Evolutionary conservation across 2,888 invertebrate species (phyloP), one percentile per base, ranked within the genome.

Genomic region (Erebia palarica): DNA sequence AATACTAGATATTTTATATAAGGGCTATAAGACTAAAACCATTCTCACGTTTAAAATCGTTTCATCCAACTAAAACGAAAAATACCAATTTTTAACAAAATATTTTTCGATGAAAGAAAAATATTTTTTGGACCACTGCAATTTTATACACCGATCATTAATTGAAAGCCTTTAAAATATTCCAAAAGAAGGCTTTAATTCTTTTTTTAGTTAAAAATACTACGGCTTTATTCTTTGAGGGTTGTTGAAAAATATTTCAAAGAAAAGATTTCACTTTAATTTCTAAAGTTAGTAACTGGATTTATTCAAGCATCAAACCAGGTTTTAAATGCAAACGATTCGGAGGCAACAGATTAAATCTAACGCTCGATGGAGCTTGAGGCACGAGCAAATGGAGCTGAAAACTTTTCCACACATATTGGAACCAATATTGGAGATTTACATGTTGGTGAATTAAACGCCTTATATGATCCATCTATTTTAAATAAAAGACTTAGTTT

Each of bases 351-450:
- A 68, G 69, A 73, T 71, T 71, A 71, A 73, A 69, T 71, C 68
- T 71, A 73, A 73, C 66, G 73, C 68, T 69, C 71, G 69, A 68
- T 73, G 65, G 63, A 71, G 71, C 71, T 63, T 60, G 66, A 61
- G 65, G 67, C 21, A 57, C 60, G 58, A 71, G 63, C 51, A 66
- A 73, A 73, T 73, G 71, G 68, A 42, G 71, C 68, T 73, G 71
- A 71, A 73, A 71, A 63, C 71, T 67, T 67, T 55, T 65, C 53
- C 49, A n/a, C 68, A 68, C 68, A 71, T 18, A 49, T 65, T 57
- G 68, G 53, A 47, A 63, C 71, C 68, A 53, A 73, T 57, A 66
- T 66, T 66, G 21, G 66, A 18, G n/a, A 18, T 58, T 36, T 36
- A 36, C 36, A 36, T 7, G 44, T 55, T 61, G 18, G 61, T 4